Base-by-base conservation (phyloP, 2,113 vertebrate genomes). In the Scalopus aquaticus region DNA sequence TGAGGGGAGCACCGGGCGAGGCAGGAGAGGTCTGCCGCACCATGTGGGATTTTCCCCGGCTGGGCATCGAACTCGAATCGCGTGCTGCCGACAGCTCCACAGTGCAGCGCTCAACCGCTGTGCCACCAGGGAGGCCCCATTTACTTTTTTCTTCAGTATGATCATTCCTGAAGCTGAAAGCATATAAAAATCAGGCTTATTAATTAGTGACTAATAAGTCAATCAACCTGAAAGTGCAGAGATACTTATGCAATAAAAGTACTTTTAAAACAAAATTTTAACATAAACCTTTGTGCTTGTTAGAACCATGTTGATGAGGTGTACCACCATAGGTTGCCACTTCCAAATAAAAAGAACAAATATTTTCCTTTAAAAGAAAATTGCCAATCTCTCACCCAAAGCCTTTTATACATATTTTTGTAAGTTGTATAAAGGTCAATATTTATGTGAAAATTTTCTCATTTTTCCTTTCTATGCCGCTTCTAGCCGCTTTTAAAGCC, bases 111-210 rank as follows among this genome's bases (percentile, higher is more conserved):
- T n/a, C n/a, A n/a, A n/a, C n/a, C n/a, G n/a, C n/a, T n/a, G n/a
- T n/a, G n/a, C n/a, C n/a, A n/a, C n/a, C n/a, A n/a, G n/a, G n/a
- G n/a, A n/a, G n/a, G n/a, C n/a, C n/a, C n/a, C n/a, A 49, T 12
- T 49, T 79, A 49, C 46, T 49, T 92, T 95, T 96, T 79, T 80
- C 56, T 93, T 93, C 39, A 94, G 60, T 90, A 84, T 58, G n/a
- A 54, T 91, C 54, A 44, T 96, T 95, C 79, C 42, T 91, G 70
- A 95, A 82, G 28, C 44, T 60, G 37, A 87, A 93, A 82, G 17
- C 81, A 72, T 58, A 24, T 86, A 89, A 91, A 90, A 89, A 42
- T 49, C n/a, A 93, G 37, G 60, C 10, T 26, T 95, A 46, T 69
- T 78, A 87, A 28, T 88, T 94, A 70, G 16, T 88, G 62, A 90